Conservation (phyloP, 2,888 invertebrate species). For the Erynnis tages region DNA sequence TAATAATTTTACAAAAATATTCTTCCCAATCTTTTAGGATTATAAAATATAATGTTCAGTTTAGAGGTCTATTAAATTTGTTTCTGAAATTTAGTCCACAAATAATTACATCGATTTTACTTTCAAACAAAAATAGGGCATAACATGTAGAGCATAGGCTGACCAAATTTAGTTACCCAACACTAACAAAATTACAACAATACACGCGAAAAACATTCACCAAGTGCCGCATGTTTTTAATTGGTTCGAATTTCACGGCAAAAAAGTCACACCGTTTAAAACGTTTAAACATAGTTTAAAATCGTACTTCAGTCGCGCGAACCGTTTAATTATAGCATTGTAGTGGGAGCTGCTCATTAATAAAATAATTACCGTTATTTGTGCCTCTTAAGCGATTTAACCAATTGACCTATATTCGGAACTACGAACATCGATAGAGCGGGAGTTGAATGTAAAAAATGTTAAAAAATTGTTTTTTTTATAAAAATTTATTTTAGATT, state of each 20-base stretch:
- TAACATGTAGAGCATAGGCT: too few species aligned
- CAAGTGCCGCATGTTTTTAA: slow-evolving; percentile 9
- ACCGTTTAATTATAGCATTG: slow-evolving; percentile 24
- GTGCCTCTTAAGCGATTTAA: slow-evolving; percentile 27
- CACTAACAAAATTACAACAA: background rate
- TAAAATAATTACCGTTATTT: slow-evolving; percentile 27
- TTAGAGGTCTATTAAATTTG: too few species aligned
- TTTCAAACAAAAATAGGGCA: too few species aligned
- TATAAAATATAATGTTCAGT: too few species aligned
- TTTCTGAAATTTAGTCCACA: background rate
- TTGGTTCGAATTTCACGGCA: slow-evolving; percentile 12
- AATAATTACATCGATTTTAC: too few species aligned
- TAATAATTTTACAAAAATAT: too few species aligned
- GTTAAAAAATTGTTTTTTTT: too few species aligned
- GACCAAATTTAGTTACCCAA: background rate
- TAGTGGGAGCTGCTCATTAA: slow-evolving; percentile 24
- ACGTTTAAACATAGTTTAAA: slow-evolving; percentile 5
- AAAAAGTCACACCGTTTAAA: slow-evolving; percentile 9
- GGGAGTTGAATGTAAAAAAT: slow-evolving; percentile 9
- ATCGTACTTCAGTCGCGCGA: slow-evolving; percentile 15
- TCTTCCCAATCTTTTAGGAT: too few species aligned
- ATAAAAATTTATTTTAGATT: too few species aligned
- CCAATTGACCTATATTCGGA: slow-evolving; percentile 24
- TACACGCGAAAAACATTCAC: background rate
- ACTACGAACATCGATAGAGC: slow-evolving; percentile 8